phyloP scores from a whole-genome alignment of 2,797 vertebrate species.

The Channa striata region DNA sequence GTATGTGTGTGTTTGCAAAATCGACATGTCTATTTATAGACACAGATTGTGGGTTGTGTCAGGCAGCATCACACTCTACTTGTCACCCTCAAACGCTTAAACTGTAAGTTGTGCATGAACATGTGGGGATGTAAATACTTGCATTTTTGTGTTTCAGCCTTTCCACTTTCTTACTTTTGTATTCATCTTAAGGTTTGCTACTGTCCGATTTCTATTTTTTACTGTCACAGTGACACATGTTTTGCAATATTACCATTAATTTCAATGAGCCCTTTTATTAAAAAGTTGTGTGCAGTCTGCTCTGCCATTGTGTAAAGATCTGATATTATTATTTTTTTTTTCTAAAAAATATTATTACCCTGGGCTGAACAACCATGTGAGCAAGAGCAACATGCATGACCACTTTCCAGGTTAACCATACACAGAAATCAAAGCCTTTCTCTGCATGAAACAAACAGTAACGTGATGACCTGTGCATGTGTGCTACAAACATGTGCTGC shows the following conservation, averaged over 20 bases:
- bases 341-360: not conserved
- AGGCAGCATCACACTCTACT: conserved; percentile 41
- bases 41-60: conserved; percentile 52
- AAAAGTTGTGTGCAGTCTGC: too few relatives aligned
- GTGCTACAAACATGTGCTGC: not conserved
- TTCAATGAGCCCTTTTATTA: too few relatives aligned
- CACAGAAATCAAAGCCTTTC: conserved; percentile 23
- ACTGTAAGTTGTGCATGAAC: not conserved
- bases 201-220: too few relatives aligned
- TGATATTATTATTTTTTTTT: too few relatives aligned
- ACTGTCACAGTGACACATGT: too few relatives aligned
- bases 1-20: conserved; percentile 43
- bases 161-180: too few relatives aligned
- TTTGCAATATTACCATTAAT: too few relatives aligned
- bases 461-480: conserved; percentile 8
- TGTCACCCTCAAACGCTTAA: conserved; percentile 28
- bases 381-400: not conserved
- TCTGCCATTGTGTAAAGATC: too few relatives aligned
- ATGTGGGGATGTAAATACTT: too few relatives aligned
- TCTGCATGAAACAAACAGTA: conserved; percentile 25
- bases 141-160: too few relatives aligned
- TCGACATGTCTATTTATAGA: conserved; percentile 72
- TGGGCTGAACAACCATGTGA: conserved; percentile 19
- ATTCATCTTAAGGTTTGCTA: too few relatives aligned
- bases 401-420: conserved; percentile 21